phyloP scores from a whole-genome alignment of 2,113 vertebrate genomes.

The Raja brachyura region DNA sequence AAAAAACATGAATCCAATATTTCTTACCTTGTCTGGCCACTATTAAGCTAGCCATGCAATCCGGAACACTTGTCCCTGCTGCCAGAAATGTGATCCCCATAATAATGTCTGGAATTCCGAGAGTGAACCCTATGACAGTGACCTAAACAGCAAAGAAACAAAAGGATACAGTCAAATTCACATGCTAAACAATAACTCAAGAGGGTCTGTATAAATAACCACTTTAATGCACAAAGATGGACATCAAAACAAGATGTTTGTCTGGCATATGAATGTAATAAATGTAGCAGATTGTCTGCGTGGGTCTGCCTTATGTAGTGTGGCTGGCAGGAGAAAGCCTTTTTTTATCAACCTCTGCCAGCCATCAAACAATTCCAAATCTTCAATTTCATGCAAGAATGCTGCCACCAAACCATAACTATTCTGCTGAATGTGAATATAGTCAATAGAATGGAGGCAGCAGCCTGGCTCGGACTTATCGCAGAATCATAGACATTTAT shows the following conservation, averaged over 20 bases:
- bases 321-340: background rate
- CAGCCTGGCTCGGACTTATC: too few relatives aligned
- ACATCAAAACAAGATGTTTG: background rate
- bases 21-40: constrained; percentile 89
- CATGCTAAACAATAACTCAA: background rate
- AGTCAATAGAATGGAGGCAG: background rate
- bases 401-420: background rate
- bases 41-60: constrained; percentile 96
- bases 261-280: background rate
- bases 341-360: background rate
- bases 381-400: background rate
- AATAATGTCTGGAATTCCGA: constrained; percentile 96
- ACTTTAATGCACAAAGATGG: background rate
- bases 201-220: background rate
- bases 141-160: constrained; percentile 60
- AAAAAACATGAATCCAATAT: background rate
- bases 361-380: background rate
- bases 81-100: constrained; percentile 99
- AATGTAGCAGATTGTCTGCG: background rate
- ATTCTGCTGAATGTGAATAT: background rate
- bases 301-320: background rate
- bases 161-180: background rate
- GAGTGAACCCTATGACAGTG: constrained; percentile 87
- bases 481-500: background rate
- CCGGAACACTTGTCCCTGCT: constrained; percentile 91